Evolutionary conservation across 2,797 vertebrate genomes (phyloP).

Genomic region (Pangasius sanitwongsei): DNA sequence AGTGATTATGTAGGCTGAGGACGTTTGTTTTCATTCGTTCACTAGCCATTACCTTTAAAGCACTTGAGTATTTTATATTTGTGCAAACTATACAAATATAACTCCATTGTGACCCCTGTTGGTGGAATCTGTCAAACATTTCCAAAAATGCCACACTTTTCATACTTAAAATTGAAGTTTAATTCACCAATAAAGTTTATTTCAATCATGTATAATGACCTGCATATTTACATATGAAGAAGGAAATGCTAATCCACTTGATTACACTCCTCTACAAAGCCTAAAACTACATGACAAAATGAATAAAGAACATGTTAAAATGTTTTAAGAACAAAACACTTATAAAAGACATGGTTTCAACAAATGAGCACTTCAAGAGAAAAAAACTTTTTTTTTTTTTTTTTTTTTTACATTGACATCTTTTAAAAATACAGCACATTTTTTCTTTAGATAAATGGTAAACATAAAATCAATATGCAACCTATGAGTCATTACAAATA

Average conservation of each 20-base stretch:
- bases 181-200: slow-evolving; percentile 8
- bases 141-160: neutral
- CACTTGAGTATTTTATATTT: neutral
- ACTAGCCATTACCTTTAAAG: neutral
- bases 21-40: neutral
- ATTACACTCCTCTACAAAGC: neutral
- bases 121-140: neutral
- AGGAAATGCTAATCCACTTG: neutral
- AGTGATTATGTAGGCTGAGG: neutral
- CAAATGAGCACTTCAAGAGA: neutral
- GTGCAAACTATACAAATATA: neutral
- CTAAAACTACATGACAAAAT: neutral
- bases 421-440: neutral
- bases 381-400: neutral
- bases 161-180: neutral
- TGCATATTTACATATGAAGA: neutral
- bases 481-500: slow-evolving; percentile 9
- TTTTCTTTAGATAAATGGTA: neutral
- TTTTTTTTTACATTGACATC: neutral
- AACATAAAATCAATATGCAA: neutral
- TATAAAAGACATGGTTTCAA: neutral
- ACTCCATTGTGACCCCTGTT: slow-evolving; percentile 1
- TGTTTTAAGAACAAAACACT: neutral
- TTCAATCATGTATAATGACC: neutral
- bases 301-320: neutral